Conservation (phyloP, 2,797 vertebrate genomes). For the Ptychobarbus kaznakovi region DNA sequence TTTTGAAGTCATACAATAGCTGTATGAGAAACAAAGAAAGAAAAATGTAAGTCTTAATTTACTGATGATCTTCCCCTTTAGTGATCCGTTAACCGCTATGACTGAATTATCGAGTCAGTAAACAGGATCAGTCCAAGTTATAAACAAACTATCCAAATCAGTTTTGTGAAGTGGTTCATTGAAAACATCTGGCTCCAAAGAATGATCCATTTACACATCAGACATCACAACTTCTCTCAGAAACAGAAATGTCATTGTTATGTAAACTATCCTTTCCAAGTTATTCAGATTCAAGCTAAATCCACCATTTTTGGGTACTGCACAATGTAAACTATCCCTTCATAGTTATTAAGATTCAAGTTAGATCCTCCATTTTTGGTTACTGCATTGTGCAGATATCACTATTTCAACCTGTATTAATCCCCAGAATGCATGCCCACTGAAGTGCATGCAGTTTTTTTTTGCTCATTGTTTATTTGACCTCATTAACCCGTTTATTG, state of each 20-base stretch:
- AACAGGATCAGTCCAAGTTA: background rate
- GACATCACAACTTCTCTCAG: background rate
- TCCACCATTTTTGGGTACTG: slow-evolving; percentile 1
- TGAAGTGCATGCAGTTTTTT: slow-evolving; percentile 68
- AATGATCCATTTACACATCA: background rate
- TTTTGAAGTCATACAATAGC: background rate
- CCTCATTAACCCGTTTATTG: slow-evolving; percentile 15
- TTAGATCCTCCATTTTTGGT: background rate
- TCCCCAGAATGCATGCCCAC: slow-evolving; percentile 58
- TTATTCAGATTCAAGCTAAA: background rate
- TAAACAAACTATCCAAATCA: background rate
- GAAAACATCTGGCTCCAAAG: background rate
- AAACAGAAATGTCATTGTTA: background rate
- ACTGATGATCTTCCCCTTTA: background rate
- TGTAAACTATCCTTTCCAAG: background rate
- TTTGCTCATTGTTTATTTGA: slow-evolving; percentile 69
- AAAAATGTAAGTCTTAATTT: background rate
- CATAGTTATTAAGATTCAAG: background rate
- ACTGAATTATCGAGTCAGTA: background rate
- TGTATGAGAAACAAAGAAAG: background rate
- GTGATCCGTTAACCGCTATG: background rate
- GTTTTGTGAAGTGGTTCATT: background rate
- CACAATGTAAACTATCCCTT: background rate
- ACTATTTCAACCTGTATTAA: slow-evolving; percentile 1
- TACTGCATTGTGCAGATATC: slow-evolving; percentile 16